phyloP scores from a whole-genome alignment of 2,888 invertebrate genomes.

The Matsumyia berberina region DNA sequence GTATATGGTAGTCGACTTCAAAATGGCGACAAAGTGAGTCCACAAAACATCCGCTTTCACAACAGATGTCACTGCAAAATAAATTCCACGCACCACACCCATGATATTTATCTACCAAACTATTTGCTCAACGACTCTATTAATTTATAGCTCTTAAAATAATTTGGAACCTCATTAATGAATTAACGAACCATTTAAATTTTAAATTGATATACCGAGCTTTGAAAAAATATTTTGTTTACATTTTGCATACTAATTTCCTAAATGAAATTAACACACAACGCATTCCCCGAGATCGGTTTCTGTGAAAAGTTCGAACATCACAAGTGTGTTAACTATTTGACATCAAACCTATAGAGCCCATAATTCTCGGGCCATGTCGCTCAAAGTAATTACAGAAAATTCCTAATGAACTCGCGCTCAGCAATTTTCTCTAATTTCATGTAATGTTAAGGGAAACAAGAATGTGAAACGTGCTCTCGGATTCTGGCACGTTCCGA shows the following conservation, averaged over 20 bases:
- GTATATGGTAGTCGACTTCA: too few species aligned
- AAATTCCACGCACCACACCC: neutral
- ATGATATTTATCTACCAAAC: neutral
- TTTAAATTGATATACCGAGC: neutral
- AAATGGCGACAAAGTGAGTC: too few species aligned
- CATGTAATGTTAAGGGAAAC: conserved; percentile 45
- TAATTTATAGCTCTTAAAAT: conserved; percentile 44
- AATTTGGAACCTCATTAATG: conserved; percentile 43
- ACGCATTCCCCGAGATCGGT: neutral
- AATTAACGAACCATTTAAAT: conserved; percentile 35
- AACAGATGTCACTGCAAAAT: too few species aligned
- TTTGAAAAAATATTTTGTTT: conserved; percentile 27
- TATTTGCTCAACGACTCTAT: conserved; percentile 8
- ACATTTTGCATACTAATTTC: conserved; percentile 35
- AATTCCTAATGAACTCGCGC: conserved; percentile 42
- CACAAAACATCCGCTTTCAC: too few species aligned
- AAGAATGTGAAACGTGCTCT: conserved; percentile 60
- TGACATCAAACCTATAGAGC: neutral
- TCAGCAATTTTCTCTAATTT: conserved; percentile 44
- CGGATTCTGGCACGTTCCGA: conserved; percentile 61
- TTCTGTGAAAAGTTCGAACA: neutral
- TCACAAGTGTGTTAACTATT: conserved; percentile 1
- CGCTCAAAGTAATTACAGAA: conserved; percentile 43
- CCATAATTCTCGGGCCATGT: neutral
- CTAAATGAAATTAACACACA: conserved; percentile 13